Conservation (phyloP, 2,888 invertebrate species). For the Epicampocera succincta region DNA sequence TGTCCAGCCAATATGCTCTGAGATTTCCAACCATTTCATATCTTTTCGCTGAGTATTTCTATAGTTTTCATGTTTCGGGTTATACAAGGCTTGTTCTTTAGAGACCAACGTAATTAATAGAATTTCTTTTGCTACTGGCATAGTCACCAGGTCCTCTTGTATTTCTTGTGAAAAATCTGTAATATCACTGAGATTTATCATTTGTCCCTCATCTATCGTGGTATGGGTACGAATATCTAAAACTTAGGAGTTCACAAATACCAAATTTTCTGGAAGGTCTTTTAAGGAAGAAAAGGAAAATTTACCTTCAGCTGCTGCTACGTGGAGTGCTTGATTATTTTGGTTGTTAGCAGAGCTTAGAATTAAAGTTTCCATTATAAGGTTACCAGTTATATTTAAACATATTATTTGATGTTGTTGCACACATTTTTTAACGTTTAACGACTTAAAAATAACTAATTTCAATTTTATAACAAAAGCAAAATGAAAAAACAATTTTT, state of each 20-base stretch:
- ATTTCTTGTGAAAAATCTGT: constrained; percentile 70
- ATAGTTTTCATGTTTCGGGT: constrained; percentile 78
- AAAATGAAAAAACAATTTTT: constrained; percentile 41
- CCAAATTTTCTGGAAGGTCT: background rate
- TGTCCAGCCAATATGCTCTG: constrained; percentile 76
- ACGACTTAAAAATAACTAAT: constrained; percentile 6
- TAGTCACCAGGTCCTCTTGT: constrained; percentile 71
- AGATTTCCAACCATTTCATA: constrained; percentile 77
- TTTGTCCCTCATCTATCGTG: constrained; percentile 66
- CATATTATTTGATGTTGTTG: constrained; percentile 38
- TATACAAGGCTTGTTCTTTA: constrained; percentile 78
- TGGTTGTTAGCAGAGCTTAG: constrained; percentile 44
- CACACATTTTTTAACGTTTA: background rate
- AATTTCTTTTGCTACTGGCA: constrained; percentile 75
- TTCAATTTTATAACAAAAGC: constrained; percentile 49
- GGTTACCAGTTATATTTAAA: constrained; percentile 17
- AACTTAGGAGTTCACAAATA: constrained; percentile 40
- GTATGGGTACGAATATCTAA: constrained; percentile 56
- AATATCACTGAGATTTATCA: constrained; percentile 73
- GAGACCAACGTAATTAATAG: constrained; percentile 77
- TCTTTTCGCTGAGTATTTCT: constrained; percentile 77
- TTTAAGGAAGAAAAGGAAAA: background rate
- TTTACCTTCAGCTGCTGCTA: constrained; percentile 63
- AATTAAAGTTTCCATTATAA: constrained; percentile 60
- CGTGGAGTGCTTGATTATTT: constrained; percentile 62